Conservation (phyloP, 2,797 vertebrate genomes). For the Paratrypauchen microcephalus region DNA sequence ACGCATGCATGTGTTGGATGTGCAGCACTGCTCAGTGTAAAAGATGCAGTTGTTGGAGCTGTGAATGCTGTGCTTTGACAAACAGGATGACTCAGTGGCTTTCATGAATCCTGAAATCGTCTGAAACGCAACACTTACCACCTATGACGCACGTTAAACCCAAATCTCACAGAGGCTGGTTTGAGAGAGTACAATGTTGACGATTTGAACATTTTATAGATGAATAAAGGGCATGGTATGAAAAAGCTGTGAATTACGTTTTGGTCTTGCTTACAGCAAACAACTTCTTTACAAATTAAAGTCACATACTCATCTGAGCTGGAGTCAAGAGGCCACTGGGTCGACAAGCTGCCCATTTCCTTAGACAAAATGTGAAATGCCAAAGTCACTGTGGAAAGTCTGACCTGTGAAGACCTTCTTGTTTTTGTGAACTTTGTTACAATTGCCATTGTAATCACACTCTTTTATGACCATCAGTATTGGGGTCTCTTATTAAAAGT, state of each 20-base stretch:
- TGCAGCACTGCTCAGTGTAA: slow-evolving; percentile 40
- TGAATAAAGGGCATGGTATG: not conserved
- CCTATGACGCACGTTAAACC: slow-evolving; percentile 14
- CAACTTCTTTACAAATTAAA: not conserved
- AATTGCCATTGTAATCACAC: not conserved
- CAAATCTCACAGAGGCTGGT: slow-evolving; percentile 17
- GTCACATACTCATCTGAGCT: slow-evolving; percentile 28
- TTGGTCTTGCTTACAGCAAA: slow-evolving; percentile 1
- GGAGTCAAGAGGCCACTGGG: slow-evolving; percentile 24
- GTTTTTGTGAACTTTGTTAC: slow-evolving; percentile 2
- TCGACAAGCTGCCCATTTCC: slow-evolving; percentile 1
- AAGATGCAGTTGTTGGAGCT: slow-evolving; percentile 61
- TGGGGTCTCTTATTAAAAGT: not conserved
- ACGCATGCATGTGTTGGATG: slow-evolving; percentile 18
- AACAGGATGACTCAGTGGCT: slow-evolving; percentile 51
- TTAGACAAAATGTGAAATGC: not conserved
- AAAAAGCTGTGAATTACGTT: not conserved
- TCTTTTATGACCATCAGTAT: not conserved
- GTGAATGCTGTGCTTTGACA: slow-evolving; percentile 69
- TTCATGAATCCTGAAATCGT: slow-evolving; percentile 45
- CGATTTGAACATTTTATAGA: not conserved
- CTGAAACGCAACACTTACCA: slow-evolving; percentile 29
- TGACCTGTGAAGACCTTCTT: slow-evolving; percentile 6
- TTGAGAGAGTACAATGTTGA: not conserved
- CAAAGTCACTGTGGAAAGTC: not conserved